Base-by-base conservation (phyloP, 2,797 vertebrate species). In the Parotocinclus haroldoi region DNA sequence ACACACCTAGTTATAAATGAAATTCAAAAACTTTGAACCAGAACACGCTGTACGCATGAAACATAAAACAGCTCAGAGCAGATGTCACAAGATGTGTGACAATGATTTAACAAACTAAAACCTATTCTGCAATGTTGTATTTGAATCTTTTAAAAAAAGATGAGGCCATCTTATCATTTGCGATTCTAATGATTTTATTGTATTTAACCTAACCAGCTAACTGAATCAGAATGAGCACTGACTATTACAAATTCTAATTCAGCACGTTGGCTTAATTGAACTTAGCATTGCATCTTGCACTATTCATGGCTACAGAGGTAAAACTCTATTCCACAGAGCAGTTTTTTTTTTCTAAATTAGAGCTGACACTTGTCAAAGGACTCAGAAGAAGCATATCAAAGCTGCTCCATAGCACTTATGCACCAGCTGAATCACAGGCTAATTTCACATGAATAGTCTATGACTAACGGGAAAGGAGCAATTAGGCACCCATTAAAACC, bases 381-480 rank as follows among this genome's bases (percentile, higher is more conserved):
- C 60, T 65, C 59, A 71, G 72, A 63, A 46, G 68, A 49, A 63
- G 45, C 58, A 72, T 52, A 69, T 81, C 70, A 73, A 77, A 76
- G 72, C 44, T 72, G 58, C 50, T 54, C 49, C 14, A 13, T 55
- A 36, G 63, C 27, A 63, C 67, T 78, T 79, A 74, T 58, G 68
- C 76, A 73, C 55, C 78, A 73, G 74, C 72, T 40, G 62, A 82
- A 78, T 83, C 74, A 14, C 67, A 71, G 14, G 12, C 76, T 88
- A 86, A 88, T 87, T 88, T 77, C 77, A 77, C 61, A 80, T 80
- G 80, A 88, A 86, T 79, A 76, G 80, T 78, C 74, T 61, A 78
- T 82, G 83, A 86, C 78, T 86, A 81, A 85, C 73, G 76, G 79
- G 78, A 75, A 81, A 84, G 80, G 72, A 72, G 72, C 81, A 85